A percentile compares a stretch with the other conserved stretches of the same genome.
These are phyloP conservation scores for Prionace glauca DNA, from an alignment of 2,797 vertebrate genomes.

Conservation along the genomic window DNA sequence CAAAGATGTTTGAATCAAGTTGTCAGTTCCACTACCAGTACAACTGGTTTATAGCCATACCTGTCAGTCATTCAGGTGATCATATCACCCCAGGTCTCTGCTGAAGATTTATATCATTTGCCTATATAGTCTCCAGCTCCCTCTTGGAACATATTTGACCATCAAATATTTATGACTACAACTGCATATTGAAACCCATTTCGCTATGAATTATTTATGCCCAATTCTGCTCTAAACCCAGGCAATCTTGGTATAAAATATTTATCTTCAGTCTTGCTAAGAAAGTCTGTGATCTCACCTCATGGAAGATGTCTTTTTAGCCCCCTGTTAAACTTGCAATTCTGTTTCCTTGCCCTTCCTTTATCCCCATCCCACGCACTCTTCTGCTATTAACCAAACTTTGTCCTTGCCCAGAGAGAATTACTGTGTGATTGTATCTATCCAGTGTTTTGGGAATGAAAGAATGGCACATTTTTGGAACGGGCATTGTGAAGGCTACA, in stretches of 20 bases:
- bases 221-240: background rate
- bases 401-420: background rate
- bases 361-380: background rate
- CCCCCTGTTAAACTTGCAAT: background rate
- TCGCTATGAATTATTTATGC: slow-evolving; percentile 21
- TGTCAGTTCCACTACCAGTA: background rate
- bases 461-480: background rate
- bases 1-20: background rate
- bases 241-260: background rate
- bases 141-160: background rate
- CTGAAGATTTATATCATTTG: slow-evolving; percentile 1
- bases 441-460: background rate
- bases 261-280: background rate
- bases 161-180: slow-evolving; percentile 15
- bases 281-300: background rate
- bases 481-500: background rate
- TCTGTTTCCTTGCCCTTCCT: background rate
- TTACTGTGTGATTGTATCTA: background rate
- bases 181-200: slow-evolving; percentile 20
- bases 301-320: background rate
- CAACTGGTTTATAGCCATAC: background rate
- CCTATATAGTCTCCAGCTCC: background rate
- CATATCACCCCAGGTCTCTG: background rate
- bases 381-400: background rate
- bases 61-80: background rate